phyloP scores from a whole-genome alignment of 2,888 invertebrate species.

The Lasioglossum figueresi region DNA sequence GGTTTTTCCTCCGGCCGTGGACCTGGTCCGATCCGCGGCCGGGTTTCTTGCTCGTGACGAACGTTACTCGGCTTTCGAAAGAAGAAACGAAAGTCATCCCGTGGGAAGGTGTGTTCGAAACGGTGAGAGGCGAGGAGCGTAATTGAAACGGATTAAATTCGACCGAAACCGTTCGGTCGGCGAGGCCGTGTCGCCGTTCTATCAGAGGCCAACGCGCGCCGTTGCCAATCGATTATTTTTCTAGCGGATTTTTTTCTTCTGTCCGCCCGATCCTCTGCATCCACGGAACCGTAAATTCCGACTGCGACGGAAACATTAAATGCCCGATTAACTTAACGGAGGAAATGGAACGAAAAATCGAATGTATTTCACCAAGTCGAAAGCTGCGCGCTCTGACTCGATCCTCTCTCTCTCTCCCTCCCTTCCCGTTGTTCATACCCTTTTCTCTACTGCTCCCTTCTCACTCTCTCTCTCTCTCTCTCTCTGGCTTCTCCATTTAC shows the following conservation, averaged over 20 bases:
- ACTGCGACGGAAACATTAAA: slow-evolving; percentile 11
- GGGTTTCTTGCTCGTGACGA: background rate
- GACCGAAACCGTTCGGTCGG: background rate
- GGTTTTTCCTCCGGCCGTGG: background rate
- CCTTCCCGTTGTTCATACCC: background rate
- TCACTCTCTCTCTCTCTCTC: background rate
- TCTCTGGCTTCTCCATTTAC: slow-evolving; percentile 9
- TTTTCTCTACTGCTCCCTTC: too few relatives aligned
- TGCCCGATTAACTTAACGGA: slow-evolving; percentile 12
- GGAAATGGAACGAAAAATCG: slow-evolving; percentile 26
- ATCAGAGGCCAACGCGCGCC: background rate
- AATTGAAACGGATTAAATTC: slow-evolving; percentile 16
- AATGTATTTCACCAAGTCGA: background rate
- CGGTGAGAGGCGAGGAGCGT: background rate
- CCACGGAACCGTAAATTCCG: slow-evolving; percentile 18
- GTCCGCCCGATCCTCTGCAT: background rate
- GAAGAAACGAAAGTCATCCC: background rate
- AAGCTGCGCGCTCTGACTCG: background rate
- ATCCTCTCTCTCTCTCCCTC: background rate
- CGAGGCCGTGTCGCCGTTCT: background rate
- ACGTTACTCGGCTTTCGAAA: background rate
- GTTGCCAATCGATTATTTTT: slow-evolving; percentile 4
- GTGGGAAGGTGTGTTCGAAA: background rate
- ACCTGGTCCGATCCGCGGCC: background rate
- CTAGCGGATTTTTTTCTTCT: slow-evolving; percentile 1